Conservation (phyloP, 2,113 vertebrate species). For the Lagopus leucura region DNA sequence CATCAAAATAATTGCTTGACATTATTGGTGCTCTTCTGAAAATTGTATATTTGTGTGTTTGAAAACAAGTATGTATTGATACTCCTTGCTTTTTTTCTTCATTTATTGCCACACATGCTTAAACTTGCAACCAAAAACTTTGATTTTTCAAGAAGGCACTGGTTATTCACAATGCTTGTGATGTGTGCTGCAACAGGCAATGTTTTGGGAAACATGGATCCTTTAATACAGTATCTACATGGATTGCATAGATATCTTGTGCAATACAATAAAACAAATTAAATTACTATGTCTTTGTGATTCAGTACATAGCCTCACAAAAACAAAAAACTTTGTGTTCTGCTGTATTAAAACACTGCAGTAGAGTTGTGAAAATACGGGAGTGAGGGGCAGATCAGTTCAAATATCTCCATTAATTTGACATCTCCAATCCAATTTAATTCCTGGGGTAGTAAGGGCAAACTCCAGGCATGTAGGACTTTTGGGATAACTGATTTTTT, state of each 20-base stretch:
- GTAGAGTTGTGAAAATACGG: background rate
- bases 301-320: conserved; percentile 24
- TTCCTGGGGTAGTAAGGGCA: background rate
- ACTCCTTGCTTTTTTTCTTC: conserved; percentile 57
- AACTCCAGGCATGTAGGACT: background rate
- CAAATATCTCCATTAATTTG: background rate
- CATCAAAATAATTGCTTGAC: conserved; percentile 74
- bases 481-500: background rate
- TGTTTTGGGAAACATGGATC: conserved; percentile 70
- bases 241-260: conserved; percentile 76
- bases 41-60: conserved; percentile 74
- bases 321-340: background rate
- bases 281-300: conserved; percentile 58
- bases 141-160: conserved; percentile 72
- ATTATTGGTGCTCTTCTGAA: conserved; percentile 73
- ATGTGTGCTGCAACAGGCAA: conserved; percentile 66
- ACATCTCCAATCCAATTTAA: background rate
- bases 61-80: conserved; percentile 66
- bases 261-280: conserved; percentile 80
- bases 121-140: conserved; percentile 59
- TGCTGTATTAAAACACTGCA: background rate
- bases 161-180: conserved; percentile 68
- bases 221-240: conserved; percentile 70
- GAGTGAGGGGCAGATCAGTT: background rate
- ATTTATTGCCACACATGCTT: conserved; percentile 69